Evolutionary conservation across 1,140 invertebrate species (phyloP), one percentile per base, ranked within the genome.

Genomic region (Ceratina calcarata): DNA sequence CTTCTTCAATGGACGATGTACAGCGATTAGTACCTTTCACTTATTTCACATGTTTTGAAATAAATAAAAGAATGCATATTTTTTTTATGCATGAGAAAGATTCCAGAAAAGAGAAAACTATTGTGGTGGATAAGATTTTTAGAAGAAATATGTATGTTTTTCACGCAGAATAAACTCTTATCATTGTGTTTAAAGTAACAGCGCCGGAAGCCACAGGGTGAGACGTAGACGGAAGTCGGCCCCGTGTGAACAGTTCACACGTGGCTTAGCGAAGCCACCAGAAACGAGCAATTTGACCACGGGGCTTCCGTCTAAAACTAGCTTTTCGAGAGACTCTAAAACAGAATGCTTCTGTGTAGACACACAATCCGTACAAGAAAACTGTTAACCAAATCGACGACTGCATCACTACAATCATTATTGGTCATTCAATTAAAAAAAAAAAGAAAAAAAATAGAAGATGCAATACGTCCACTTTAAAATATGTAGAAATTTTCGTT

Each of bases 231-330:
- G 74, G 55, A 77, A 77, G 74, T 51, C 10, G 16, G 24, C 37
- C 8, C 57, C 66, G 75, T 27, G 67, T 55, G 75, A 78, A 78
- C 60, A 70, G 67, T 78, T 78, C 51, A 57, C 75, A 70, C 75
- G 75, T 78, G 75, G 66, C 49, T 62, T 15, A 4, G 6, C 27
- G 67, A 78, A 70, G 75, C 67, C 45, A 66, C 32, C 49, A 71
- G 60, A 78, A 51, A 37, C 75, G 55, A 71, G 37, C 75, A 78
- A 71, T 78, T 78, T 55, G 24, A 70, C 67, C 20, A 3, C 67
- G 20, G 70, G 75, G 75, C 58, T 78, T 78, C 75, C 75, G 57
- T 20, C 24, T 62, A 62, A 70, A 71, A 77, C 24, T 27, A 24
- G 67, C 75, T 61, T 70, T 78, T 18, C 24, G 20, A 37, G n/a